A percentile compares a stretch with the other conserved stretches of the same genome.
Conservation (phyloP, 2,888 invertebrate species). For the Brassicogethes aeneus region DNA sequence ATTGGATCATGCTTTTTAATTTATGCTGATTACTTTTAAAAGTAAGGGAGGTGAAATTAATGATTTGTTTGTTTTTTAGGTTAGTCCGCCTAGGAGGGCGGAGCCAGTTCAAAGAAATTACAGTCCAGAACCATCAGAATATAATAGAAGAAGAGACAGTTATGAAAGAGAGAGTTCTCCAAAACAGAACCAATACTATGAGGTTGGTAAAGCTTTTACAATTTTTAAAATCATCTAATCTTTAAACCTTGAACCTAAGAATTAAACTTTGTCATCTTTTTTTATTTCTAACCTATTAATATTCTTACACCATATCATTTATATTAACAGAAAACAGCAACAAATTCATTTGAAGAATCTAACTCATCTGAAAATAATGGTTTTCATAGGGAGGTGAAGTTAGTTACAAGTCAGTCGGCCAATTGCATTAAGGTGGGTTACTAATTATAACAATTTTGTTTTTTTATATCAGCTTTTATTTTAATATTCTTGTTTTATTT, state of each 20-base stretch:
- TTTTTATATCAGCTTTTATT: slow-evolving; percentile 9
- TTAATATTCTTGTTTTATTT: too few relatives aligned
- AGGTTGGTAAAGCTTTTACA: slow-evolving; percentile 25
- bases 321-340: slow-evolving; percentile 36
- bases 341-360: slow-evolving; percentile 43
- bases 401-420: slow-evolving; percentile 61
- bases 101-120: slow-evolving; percentile 27
- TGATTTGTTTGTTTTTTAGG: slow-evolving; percentile 16
- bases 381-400: slow-evolving; percentile 47
- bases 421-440: slow-evolving; percentile 60
- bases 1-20: background rate
- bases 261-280: too few relatives aligned
- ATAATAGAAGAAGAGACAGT: slow-evolving; percentile 31
- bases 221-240: background rate
- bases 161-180: slow-evolving; percentile 35
- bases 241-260: background rate
- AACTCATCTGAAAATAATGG: slow-evolving; percentile 38
- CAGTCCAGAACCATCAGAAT: slow-evolving; percentile 28
- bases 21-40: too few relatives aligned
- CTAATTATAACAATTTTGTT: slow-evolving; percentile 9
- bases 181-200: slow-evolving; percentile 34
- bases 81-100: slow-evolving; percentile 32
- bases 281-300: background rate
- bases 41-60: too few relatives aligned
- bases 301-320: background rate